A percentile compares a stretch with the other conserved stretches of the same genome.
Evolutionary conservation across 92 coral and sea anemone species (phyloP).

Genomic region (Siderastrea siderea): DNA sequence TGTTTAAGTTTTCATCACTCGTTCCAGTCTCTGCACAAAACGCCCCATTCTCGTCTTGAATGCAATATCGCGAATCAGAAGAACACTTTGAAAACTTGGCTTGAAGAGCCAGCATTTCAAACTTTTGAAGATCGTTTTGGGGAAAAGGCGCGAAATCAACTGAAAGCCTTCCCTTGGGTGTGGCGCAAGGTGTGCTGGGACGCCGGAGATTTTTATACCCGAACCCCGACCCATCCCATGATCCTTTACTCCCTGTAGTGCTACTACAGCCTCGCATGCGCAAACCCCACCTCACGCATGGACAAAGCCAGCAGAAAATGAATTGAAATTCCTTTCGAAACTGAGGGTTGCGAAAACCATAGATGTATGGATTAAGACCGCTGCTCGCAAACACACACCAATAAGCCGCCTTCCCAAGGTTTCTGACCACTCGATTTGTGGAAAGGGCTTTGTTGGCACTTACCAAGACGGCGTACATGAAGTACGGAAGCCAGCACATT

Average conservation of each 20-base stretch:
- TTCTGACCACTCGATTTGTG: constrained; percentile 55
- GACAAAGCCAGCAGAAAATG: constrained; percentile 72
- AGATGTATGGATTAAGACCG: constrained; percentile 81
- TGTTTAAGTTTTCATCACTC: background rate
- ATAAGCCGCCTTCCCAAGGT: constrained; percentile 80
- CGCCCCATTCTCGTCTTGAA: constrained; percentile 6
- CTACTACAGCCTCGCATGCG: constrained; percentile 56
- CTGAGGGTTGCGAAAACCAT: constrained; percentile 84
- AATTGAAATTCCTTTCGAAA: constrained; percentile 76
- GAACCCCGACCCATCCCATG: constrained; percentile 61
- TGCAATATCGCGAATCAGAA: constrained; percentile 28
- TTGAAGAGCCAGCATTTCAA: constrained; percentile 17
- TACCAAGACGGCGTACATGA: constrained; percentile 68
- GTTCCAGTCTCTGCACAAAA: background rate
- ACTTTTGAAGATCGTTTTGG: background rate
- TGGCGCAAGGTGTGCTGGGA: constrained; percentile 23
- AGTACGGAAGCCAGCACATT: constrained; percentile 85
- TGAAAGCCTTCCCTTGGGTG: constrained; percentile 36
- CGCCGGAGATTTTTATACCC: constrained; percentile 42
- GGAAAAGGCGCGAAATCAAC: constrained; percentile 36
- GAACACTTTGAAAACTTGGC: constrained; percentile 21
- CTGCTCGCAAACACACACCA: constrained; percentile 86
- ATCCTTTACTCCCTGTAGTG: constrained; percentile 71
- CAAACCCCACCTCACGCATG: constrained; percentile 42
- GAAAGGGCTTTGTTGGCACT: constrained; percentile 48